phyloP scores from a whole-genome alignment of 92 coral and sea anemone species.

The Meandrina meandrites region DNA sequence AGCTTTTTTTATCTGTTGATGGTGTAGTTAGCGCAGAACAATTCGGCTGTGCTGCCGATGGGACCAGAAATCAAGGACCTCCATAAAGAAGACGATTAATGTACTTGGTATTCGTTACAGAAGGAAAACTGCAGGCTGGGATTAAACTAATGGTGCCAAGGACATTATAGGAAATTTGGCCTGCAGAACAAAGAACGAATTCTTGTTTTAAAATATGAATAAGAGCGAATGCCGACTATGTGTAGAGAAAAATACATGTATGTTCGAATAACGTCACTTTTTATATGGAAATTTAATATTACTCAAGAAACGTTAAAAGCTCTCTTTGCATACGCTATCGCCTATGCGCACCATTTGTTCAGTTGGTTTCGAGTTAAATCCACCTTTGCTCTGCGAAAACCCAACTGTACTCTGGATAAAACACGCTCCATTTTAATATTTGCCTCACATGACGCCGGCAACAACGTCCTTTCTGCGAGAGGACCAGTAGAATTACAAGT shows the following conservation, averaged over 20 bases:
- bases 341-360: no score
- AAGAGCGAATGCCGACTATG: not conserved
- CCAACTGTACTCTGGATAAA: no score
- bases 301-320: not conserved
- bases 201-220: not conserved
- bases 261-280: not conserved
- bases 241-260: not conserved
- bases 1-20: not conserved
- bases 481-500: not conserved
- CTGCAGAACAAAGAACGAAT: conserved; percentile 8
- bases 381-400: no score
- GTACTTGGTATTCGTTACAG: not conserved
- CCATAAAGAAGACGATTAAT: not conserved
- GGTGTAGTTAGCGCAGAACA: not conserved
- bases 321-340: no score
- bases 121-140: not conserved
- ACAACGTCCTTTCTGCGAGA: no score
- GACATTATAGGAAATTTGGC: not conserved
- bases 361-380: no score
- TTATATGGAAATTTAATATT: no score
- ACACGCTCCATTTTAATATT: no score
- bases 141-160: not conserved
- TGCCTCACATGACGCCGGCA: no score
- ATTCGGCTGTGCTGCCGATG: not conserved
- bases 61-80: not conserved